Percentiles rank a stretch among this genome's conserved stretches.
Conservation (phyloP, 2,888 invertebrate genomes). For the Drosophila limbata region DNA sequence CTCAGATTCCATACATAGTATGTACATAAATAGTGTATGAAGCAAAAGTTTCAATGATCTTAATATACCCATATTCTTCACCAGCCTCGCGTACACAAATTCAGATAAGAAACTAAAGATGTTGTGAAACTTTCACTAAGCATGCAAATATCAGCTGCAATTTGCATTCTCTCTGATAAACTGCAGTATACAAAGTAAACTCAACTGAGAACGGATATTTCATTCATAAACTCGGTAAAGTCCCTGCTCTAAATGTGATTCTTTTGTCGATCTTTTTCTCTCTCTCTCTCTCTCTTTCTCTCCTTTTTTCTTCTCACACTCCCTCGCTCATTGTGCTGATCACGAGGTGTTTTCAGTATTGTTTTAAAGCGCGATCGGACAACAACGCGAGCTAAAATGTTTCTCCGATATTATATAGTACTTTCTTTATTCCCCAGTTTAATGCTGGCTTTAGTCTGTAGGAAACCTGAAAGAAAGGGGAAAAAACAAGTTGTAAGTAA, state of each 20-base stretch:
- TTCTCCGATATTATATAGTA: not conserved
- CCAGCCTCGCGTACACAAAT: not conserved
- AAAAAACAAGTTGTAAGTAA: not conserved
- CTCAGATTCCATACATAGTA: too few species aligned
- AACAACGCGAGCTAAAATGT: conserved; percentile 4
- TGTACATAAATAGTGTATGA: too few species aligned
- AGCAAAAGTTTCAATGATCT: too few species aligned
- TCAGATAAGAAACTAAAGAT: not conserved
- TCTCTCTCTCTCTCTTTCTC: not conserved
- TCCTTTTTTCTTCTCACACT: too few species aligned
- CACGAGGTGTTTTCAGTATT: conserved; percentile 2
- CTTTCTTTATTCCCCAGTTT: not conserved
- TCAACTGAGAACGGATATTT: not conserved
- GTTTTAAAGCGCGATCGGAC: not conserved
- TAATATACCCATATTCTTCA: not conserved
- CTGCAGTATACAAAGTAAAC: not conserved
- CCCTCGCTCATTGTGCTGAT: not conserved
- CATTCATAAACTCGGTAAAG: not conserved
- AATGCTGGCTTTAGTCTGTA: not conserved
- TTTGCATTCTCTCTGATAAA: not conserved
- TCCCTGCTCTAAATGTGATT: not conserved
- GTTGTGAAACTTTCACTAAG: not conserved
- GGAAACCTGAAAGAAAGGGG: fast-evolving
- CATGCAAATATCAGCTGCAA: not conserved
- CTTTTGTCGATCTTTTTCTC: not conserved